phyloP scores from a whole-genome alignment of 2,888 invertebrate genomes.

The Amphipoea lucens region DNA sequence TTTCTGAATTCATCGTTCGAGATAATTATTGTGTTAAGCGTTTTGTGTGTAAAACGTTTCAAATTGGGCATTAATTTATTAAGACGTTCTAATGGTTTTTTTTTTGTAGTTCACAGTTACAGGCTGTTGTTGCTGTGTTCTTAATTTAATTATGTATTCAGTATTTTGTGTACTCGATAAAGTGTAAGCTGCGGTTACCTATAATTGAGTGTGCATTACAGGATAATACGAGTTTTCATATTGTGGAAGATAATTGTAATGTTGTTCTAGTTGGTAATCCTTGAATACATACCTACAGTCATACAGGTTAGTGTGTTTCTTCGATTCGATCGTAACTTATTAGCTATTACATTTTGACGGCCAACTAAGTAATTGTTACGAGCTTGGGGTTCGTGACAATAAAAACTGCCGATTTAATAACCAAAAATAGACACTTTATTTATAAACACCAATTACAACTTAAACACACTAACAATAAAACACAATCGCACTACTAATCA shows the following conservation, averaged over 20 bases:
- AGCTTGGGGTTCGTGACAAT: too few species aligned
- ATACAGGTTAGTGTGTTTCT: background rate
- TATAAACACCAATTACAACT: too few species aligned
- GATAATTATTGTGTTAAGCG: background rate
- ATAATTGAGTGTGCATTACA: background rate
- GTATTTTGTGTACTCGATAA: background rate
- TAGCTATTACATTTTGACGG: too few species aligned
- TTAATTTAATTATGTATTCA: background rate
- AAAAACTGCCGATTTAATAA: too few species aligned
- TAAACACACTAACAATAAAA: too few species aligned
- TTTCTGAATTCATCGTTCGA: background rate
- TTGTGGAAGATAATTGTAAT: background rate
- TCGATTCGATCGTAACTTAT: background rate
- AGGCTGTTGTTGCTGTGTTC: background rate
- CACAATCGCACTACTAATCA: too few species aligned
- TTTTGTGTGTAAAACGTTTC: background rate
- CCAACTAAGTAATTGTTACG: background rate
- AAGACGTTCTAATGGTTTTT: background rate
- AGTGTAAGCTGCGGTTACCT: background rate
- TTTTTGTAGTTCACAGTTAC: background rate
- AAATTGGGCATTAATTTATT: background rate
- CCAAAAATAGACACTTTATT: too few species aligned
- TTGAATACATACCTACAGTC: background rate
- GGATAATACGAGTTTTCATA: background rate
- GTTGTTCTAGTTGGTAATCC: background rate